Evolutionary conservation across 2,797 vertebrate species (phyloP).

Genomic region (Scolopax bukidnonensis): DNA sequence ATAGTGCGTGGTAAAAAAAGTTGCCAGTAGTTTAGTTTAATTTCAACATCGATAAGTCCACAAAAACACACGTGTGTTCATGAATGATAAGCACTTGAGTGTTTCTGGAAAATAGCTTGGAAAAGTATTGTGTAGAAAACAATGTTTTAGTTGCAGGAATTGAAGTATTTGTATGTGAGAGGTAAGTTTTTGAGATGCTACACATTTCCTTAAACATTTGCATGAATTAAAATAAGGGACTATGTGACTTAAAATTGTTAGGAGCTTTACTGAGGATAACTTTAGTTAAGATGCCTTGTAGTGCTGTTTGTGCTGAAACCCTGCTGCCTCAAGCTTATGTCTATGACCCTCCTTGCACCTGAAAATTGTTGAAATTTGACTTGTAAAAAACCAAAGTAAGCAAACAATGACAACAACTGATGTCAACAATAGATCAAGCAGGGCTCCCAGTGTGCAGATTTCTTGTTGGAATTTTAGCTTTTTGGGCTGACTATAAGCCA

Average conservation of each 20-base stretch:
- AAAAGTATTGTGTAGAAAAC: not conserved
- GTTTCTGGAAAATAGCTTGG: not conserved
- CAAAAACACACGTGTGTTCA: not conserved
- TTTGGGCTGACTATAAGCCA: rapidly evolving
- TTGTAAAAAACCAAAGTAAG: not conserved
- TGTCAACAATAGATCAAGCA: not conserved
- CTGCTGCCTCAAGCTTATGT: not conserved
- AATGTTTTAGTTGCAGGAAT: not conserved
- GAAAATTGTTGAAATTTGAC: not conserved
- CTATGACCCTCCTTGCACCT: not conserved
- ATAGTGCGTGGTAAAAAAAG: not conserved
- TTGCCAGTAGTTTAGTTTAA: not conserved
- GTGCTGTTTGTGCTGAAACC: not conserved
- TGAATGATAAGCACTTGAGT: not conserved
- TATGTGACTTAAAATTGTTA: not conserved
- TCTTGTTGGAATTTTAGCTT: not conserved
- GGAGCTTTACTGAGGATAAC: not conserved
- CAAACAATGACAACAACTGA: no score
- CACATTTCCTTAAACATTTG: not conserved
- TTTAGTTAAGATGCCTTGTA: not conserved
- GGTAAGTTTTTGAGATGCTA: not conserved
- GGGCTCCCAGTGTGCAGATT: not conserved
- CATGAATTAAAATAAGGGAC: not conserved
- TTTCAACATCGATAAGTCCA: not conserved
- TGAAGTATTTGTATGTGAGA: not conserved